Evolutionary conservation across 2,113 vertebrate species (phyloP).

Genomic region (Brienomyrus brachyistius): DNA sequence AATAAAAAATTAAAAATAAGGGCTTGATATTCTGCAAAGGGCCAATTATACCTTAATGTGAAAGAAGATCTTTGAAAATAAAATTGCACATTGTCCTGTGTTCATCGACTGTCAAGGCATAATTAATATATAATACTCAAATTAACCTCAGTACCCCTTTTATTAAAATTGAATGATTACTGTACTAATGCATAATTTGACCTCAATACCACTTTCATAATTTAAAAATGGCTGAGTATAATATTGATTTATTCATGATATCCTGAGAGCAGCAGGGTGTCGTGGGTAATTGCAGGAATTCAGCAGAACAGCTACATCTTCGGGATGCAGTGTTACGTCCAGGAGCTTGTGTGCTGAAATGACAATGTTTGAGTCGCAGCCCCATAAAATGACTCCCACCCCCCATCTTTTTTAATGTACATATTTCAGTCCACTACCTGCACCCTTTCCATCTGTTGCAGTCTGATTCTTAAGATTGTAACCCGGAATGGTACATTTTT

Average conservation of each 20-base stretch:
- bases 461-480: not conserved
- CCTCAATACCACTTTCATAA: not conserved
- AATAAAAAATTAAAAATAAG: not conserved
- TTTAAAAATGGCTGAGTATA: not conserved
- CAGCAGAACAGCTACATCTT: not conserved
- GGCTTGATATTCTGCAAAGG: not conserved
- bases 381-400: not conserved
- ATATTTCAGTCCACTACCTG: not conserved
- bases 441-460: not conserved
- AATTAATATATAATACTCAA: not conserved
- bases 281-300: not conserved
- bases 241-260: constrained; percentile 22
- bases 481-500: not conserved
- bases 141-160: not conserved
- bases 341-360: not conserved
- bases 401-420: not conserved
- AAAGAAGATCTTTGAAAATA: not conserved
- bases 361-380: not conserved
- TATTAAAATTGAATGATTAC: constrained; percentile 12
- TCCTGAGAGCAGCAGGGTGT: not conserved
- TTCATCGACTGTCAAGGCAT: not conserved
- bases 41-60: not conserved
- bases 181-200: constrained; percentile 6
- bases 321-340: not conserved
- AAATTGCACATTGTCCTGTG: not conserved